Evolutionary conservation across 1,140 invertebrate genomes (phyloP).

Genomic region (Zaprionus kolodkinae): DNA sequence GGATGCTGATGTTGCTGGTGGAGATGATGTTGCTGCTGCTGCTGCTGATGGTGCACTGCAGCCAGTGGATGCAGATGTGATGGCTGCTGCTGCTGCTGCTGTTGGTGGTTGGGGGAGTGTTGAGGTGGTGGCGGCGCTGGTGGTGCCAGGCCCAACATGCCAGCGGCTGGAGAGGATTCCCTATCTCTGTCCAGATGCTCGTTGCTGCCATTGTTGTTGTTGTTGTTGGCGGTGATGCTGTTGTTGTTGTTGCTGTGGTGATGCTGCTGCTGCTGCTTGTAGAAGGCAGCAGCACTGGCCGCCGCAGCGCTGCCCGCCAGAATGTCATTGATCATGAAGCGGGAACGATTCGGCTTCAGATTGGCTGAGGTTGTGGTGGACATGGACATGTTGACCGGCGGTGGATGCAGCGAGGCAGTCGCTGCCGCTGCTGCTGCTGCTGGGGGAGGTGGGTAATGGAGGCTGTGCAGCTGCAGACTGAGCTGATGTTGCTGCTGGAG

Average conservation of each 20-base stretch:
- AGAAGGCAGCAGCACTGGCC: conserved; percentile 64
- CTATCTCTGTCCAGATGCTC: conserved; percentile 54
- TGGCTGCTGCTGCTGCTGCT: conserved; percentile 13
- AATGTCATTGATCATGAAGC: conserved; percentile 93
- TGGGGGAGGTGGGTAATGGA: neutral
- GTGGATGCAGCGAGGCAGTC: conserved; percentile 9
- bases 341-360: conserved; percentile 88
- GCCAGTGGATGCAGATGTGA: neutral
- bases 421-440: conserved; percentile 21
- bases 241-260: conserved; percentile 55
- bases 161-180: conserved; percentile 23
- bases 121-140: conserved; percentile 38
- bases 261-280: conserved; percentile 71
- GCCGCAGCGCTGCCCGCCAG: conserved; percentile 86
- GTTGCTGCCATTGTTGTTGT: conserved; percentile 49
- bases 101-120: conserved; percentile 31
- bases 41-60: conserved; percentile 19
- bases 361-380: conserved; percentile 80
- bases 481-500: neutral
- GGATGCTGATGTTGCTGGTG: conserved; percentile 37
- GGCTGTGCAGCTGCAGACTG: neutral
- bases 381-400: conserved; percentile 58
- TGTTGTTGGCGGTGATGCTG: conserved; percentile 42
- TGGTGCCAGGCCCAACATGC: conserved; percentile 19
- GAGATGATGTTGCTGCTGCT: conserved; percentile 23